Percentiles rank a stretch among this genome's conserved stretches.
phyloP scores from a whole-genome alignment of 2,888 invertebrate species.

The Hirtodrosophila histrioides region DNA sequence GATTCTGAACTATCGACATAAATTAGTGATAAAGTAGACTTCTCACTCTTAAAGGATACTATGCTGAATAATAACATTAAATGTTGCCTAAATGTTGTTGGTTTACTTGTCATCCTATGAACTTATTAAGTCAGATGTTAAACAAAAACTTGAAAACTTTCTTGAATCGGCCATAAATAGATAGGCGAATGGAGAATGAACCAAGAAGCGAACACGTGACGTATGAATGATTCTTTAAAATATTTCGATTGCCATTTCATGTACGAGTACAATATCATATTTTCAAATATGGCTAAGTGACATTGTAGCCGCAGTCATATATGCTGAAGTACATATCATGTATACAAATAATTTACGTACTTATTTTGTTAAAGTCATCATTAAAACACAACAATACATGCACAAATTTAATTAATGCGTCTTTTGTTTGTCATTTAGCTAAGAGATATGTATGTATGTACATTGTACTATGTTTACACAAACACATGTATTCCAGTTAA shows the following conservation, averaged over 20 bases:
- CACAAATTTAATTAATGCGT: conserved; percentile 58
- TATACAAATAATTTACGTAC: conserved; percentile 11
- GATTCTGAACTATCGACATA: too few species aligned
- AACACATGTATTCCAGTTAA: conserved; percentile 46
- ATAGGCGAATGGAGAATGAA: too few species aligned
- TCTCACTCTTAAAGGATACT: too few species aligned
- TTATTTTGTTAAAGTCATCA: conserved; percentile 21
- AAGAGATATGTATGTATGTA: conserved; percentile 6
- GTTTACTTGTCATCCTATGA: too few species aligned
- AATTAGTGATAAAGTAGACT: too few species aligned
- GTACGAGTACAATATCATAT: too few species aligned
- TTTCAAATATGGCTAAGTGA: too few species aligned
- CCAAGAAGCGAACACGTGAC: background rate
- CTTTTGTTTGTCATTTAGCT: conserved; percentile 58
- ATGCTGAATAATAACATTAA: too few species aligned
- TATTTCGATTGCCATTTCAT: background rate
- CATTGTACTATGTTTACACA: background rate
- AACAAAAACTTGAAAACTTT: too few species aligned
- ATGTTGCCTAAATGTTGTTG: too few species aligned
- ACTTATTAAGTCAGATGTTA: too few species aligned
- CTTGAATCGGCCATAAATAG: too few species aligned
- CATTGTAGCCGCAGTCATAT: conserved; percentile 1
- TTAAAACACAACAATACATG: conserved; percentile 35
- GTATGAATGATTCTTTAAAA: conserved; percentile 29
- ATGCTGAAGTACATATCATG: conserved; percentile 2